A percentile compares a stretch with the other conserved stretches of the same genome.
phyloP scores from a whole-genome alignment of 92 coral and sea anemone species.

The Bergia puertoricense region DNA sequence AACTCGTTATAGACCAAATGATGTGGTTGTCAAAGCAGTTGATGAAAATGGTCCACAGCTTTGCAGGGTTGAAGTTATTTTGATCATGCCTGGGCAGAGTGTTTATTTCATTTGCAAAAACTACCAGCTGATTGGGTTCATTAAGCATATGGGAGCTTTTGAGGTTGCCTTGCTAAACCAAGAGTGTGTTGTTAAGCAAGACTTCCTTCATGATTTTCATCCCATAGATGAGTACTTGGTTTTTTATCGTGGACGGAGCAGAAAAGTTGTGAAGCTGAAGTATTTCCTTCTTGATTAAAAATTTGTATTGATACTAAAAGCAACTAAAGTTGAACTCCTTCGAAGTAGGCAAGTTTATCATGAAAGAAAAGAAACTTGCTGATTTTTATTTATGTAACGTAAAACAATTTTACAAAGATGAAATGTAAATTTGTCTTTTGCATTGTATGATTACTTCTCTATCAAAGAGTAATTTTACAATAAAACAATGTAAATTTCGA shows the following conservation, averaged over 20 bases:
- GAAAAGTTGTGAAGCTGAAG: slow-evolving; percentile 1
- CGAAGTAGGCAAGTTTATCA: background rate
- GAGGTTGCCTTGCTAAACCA: slow-evolving; percentile 1
- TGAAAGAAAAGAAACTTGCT: background rate
- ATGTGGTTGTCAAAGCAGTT: background rate
- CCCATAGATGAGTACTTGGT: slow-evolving; percentile 3
- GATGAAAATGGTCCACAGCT: slow-evolving; percentile 1
- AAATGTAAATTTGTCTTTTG: background rate
- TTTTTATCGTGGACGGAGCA: background rate
- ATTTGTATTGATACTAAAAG: background rate
- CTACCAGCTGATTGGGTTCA: background rate
- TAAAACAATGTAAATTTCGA: background rate
- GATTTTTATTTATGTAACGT: too few relatives aligned
- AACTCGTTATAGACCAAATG: background rate
- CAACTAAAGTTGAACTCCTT: background rate
- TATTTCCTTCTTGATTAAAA: slow-evolving; percentile 17
- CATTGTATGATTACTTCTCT: background rate
- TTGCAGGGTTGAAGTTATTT: background rate
- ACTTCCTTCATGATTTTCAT: background rate
- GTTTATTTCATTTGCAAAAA: slow-evolving; percentile 13
- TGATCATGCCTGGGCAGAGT: background rate
- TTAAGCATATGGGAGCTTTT: slow-evolving; percentile 2
- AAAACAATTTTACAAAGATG: background rate
- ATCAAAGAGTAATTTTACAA: background rate
- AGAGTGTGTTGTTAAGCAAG: slow-evolving; percentile 12